These are phyloP conservation scores for Sphyrna mokarran DNA, from an alignment of 2,113 vertebrate species.

Conservation along the genomic window DNA sequence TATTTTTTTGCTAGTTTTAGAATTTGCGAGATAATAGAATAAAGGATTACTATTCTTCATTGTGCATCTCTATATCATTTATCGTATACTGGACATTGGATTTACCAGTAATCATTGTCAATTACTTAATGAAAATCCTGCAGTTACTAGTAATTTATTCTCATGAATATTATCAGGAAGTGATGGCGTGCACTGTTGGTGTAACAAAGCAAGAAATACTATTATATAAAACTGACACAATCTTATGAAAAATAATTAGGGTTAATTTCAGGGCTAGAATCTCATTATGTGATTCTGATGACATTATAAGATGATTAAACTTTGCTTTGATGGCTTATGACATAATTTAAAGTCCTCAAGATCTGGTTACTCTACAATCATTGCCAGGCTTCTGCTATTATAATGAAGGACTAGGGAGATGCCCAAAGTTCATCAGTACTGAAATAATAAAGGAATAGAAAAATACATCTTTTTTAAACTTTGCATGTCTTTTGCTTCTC, in stretches of 20 bases:
- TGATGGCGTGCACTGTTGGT: not conserved
- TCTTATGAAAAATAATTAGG: not conserved
- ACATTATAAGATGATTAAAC: not conserved
- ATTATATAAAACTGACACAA: not conserved
- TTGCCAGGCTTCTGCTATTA: not conserved
- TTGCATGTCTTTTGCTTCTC: not conserved
- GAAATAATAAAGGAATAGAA: not conserved
- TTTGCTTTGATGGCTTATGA: not conserved
- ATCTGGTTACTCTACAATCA: not conserved
- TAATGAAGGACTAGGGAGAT: no score
- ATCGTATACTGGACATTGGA: not conserved
- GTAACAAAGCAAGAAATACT: not conserved
- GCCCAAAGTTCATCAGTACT: not conserved
- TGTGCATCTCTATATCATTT: not conserved
- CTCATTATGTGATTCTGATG: not conserved
- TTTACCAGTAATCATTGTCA: not conserved
- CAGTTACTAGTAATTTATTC: no score
- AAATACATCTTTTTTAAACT: not conserved
- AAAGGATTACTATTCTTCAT: not conserved
- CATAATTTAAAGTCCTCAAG: conserved; percentile 13
- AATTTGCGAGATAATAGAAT: not conserved
- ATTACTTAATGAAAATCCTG: conserved; percentile 9
- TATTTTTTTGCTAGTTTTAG: not conserved
- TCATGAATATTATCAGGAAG: not conserved
- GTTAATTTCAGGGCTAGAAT: conserved; percentile 19